Evolutionary conservation across 2,888 invertebrate species (phyloP).

Genomic region (Cacoxenus indagator): DNA sequence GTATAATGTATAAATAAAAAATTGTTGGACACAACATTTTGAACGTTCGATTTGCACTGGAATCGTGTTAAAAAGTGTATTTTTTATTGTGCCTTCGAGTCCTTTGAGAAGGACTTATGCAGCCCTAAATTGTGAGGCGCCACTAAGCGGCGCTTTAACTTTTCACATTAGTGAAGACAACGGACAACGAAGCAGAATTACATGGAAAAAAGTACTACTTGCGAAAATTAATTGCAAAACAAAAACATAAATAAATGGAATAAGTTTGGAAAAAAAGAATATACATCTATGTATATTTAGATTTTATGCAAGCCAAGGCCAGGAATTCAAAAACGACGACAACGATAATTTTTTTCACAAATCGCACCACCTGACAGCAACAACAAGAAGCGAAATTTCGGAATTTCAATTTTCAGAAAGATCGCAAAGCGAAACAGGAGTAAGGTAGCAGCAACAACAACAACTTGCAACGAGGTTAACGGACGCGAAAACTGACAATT

Average conservation of each 20-base stretch:
- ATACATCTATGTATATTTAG: neutral
- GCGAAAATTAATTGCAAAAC: neutral
- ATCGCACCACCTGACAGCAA: neutral
- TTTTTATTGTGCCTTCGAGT: too few species aligned
- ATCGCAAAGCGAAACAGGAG: constrained; percentile 15
- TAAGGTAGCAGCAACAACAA: constrained; percentile 21
- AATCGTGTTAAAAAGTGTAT: too few species aligned
- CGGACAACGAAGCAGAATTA: too few species aligned
- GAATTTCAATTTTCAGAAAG: too few species aligned
- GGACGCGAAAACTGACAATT: constrained; percentile 24
- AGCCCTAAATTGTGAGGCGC: too few species aligned
- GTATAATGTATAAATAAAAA: too few species aligned
- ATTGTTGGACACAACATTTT: too few species aligned
- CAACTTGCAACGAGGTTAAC: constrained; percentile 15
- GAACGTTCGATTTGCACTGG: too few species aligned
- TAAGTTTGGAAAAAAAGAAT: neutral
- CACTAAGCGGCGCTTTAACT: too few species aligned
- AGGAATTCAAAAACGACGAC: neutral
- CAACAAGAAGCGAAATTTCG: neutral
- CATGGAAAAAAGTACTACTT: neutral
- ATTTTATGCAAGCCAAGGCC: neutral
- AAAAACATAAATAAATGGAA: neutral
- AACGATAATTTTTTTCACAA: neutral
- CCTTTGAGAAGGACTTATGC: too few species aligned
- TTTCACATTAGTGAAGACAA: too few species aligned